Evolutionary conservation across 2,888 invertebrate species (phyloP), one percentile per base, ranked within the genome.

Genomic region (Callyntrura sp.): DNA sequence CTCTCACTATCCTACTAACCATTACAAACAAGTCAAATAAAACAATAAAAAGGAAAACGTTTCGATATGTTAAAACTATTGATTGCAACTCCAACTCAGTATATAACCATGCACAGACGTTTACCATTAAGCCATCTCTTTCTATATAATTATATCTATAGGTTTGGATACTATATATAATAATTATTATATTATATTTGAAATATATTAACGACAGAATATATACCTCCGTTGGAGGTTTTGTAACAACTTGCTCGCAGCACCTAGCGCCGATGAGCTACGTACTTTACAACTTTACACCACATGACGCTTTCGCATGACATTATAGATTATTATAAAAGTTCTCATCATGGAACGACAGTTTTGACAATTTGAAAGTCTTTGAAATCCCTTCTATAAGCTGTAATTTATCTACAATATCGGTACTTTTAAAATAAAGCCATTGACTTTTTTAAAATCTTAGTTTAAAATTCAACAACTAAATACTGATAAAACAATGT

Each of bases 21-120:
- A 78, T 78, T 35, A 78, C 78, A 78, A 78, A 57, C 43, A 57
- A 35, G 12, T 28, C 57, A n/a, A 43, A 17, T 79, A n/a, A 79
- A 79, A 5, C 57, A 14, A 78, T 55, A 51, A 55, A 14, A 28
- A 60, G 35, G 14, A 60, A 79, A 79, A 55, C 20, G 60, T 14
- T 35, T 79, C 60, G 79, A 79, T 79, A 79, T 79, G 79, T 79
- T 79, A 79, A 79, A 79, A 57, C 57, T 79, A 79, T 73, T 73
- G 20, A 62, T 25, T 62, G 25, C 9, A 23, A 45, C 48, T 20
- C 12, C 25, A 70, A 70, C 73, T 73, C 51, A 51, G 25, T 20
- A 45, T 20, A 45, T n/a, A 70, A 76, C 55, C 51, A 51, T 76
- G 76, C 76, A 76, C 11, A 17, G 14, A 25, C 51, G 55, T 73